These are phyloP conservation scores for Eurypyga helias DNA, from an alignment of 2,113 vertebrate genomes.

Conservation along the genomic window DNA sequence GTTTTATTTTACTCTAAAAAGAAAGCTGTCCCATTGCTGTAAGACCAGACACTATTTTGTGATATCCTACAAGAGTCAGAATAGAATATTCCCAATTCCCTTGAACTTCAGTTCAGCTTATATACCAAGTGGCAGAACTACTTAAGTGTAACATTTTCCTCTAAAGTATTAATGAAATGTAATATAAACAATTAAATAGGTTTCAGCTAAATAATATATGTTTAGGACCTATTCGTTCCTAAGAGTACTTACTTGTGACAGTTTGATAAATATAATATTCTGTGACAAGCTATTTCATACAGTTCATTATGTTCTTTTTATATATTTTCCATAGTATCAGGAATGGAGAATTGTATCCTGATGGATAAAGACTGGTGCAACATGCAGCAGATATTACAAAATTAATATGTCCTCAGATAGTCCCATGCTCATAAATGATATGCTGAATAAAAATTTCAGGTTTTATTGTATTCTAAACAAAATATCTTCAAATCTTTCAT, in stretches of 20 bases:
- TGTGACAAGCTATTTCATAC: neutral
- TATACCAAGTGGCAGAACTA: neutral
- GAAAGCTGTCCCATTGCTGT: neutral
- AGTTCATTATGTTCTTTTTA: neutral
- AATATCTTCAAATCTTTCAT: neutral
- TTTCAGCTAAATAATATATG: conserved; percentile 51
- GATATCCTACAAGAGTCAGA: neutral
- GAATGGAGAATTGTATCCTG: neutral
- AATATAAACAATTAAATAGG: conserved; percentile 58
- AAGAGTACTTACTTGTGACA: neutral
- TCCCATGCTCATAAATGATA: neutral
- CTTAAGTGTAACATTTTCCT: conserved; percentile 8
- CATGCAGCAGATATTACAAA: neutral
- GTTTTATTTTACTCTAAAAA: neutral
- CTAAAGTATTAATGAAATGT: conserved; percentile 42
- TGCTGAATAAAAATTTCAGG: neutral
- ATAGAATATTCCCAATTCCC: neutral
- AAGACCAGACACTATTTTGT: neutral
- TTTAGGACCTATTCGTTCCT: neutral
- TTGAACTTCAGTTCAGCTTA: neutral
- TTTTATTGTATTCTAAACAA: neutral
- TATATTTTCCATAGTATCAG: neutral
- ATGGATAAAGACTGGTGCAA: neutral
- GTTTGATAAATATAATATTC: conserved; percentile 5
- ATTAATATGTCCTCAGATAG: neutral